A percentile compares a stretch with the other conserved stretches of the same genome.
phyloP scores from a whole-genome alignment of 2,888 invertebrate species.

The Pollenia amentaria region DNA sequence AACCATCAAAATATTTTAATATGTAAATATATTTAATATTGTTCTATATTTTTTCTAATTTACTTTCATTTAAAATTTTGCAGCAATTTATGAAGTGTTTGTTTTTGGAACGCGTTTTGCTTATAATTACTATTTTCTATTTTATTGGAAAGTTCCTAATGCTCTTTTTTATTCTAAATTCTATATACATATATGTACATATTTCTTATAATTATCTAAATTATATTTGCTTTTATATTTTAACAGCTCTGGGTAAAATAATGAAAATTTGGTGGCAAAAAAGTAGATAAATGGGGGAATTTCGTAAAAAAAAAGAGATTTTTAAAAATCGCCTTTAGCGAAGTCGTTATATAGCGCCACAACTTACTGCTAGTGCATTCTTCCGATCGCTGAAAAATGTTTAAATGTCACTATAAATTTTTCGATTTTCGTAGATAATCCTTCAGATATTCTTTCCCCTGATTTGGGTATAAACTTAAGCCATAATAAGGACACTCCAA shows the following conservation, averaged over 20 bases:
- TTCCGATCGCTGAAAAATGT: too few relatives aligned
- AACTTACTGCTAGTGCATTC: too few relatives aligned
- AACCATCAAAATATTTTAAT: constrained; percentile 11
- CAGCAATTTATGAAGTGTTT: constrained; percentile 73
- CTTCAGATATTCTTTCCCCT: too few relatives aligned
- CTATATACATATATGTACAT: constrained; percentile 13
- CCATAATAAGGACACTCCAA: too few relatives aligned
- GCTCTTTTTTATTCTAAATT: constrained; percentile 16
- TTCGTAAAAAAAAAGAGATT: too few relatives aligned
- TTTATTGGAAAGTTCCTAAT: constrained; percentile 1
- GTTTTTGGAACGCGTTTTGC: constrained; percentile 38
- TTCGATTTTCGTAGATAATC: too few relatives aligned
- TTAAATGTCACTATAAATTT: too few relatives aligned
- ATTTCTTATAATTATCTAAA: too few relatives aligned
- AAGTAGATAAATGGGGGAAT: too few relatives aligned
- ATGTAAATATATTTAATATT: constrained; percentile 12
- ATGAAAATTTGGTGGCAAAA: background rate
- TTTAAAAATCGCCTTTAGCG: too few relatives aligned
- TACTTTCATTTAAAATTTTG: constrained; percentile 47
- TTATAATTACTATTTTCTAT: constrained; percentile 1
- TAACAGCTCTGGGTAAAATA: constrained; percentile 43
- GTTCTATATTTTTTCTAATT: constrained; percentile 1
- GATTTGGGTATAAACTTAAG: too few relatives aligned
- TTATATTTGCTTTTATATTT: constrained; percentile 36
- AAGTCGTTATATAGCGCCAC: too few relatives aligned